Evolutionary conservation across 1,140 invertebrate species (phyloP).

Genomic region (fruit fly (Drosophila melanogaster)): Release_6_plus_ISO1_MT NT_037436.4:15962501-15963000

Average conservation of each 20-base stretch:
- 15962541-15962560: constrained; percentile 99
- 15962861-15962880: constrained; percentile 97
- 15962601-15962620: constrained; percentile 98
- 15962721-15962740: constrained; percentile 94
- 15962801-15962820: constrained; percentile 95
- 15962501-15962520: constrained; percentile 97
- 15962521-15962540: constrained; percentile 96
- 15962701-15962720: constrained; percentile 95
- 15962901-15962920: constrained; percentile 98
- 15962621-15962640: constrained; percentile 95
- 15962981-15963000: constrained; percentile 97
- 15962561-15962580: constrained; percentile 99
- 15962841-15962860: constrained; percentile 92
- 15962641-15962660: constrained; percentile 96
- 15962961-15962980: constrained; percentile 99
- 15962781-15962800: constrained; percentile 94
- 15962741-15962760: constrained; percentile 99
- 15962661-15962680: constrained; percentile 95
- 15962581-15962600: constrained; percentile 97
- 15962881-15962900: constrained; percentile 96
- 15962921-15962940: constrained; percentile 95
- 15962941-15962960: constrained; percentile 95
- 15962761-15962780: constrained; percentile 92
- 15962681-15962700: constrained; percentile 97
- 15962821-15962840: constrained; percentile 95